Evolutionary conservation across 2,113 vertebrate species (phyloP).

Genomic region (Anseranas semipalmata): DNA sequence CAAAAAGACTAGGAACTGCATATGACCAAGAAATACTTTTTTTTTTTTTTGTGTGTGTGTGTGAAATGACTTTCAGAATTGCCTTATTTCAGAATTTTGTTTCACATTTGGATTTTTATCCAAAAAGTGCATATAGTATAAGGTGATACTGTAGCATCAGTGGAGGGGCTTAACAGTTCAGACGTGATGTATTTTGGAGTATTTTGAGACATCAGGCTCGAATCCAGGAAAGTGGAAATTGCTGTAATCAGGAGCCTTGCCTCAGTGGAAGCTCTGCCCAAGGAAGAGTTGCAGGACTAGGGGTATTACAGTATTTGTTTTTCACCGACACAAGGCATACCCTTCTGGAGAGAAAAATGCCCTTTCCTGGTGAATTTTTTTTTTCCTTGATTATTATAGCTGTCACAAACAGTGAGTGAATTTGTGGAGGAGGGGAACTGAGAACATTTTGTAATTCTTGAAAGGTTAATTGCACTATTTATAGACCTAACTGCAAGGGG

Average conservation of each 20-base stretch:
- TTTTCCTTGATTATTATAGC: conserved; percentile 43
- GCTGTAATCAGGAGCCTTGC: too few species aligned
- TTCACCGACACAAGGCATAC: background rate
- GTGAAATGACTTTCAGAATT: background rate
- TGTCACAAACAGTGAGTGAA: conserved; percentile 41
- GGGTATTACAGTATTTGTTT: background rate
- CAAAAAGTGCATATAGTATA: background rate
- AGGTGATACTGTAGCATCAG: conserved; percentile 16
- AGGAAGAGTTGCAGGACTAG: background rate
- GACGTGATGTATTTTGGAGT: background rate
- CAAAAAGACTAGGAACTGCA: background rate
- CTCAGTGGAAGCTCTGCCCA: background rate
- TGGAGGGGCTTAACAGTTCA: background rate
- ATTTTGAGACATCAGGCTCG: background rate
- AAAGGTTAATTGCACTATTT: conserved; percentile 86
- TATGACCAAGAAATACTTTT: background rate
- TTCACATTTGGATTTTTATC: conserved; percentile 15
- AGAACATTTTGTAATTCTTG: conserved; percentile 75
- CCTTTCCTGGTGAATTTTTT: background rate
- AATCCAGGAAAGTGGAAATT: background rate
- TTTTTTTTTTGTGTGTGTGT: background rate
- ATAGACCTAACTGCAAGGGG: conserved; percentile 75
- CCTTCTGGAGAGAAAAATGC: conserved; percentile 12
- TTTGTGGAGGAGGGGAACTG: conserved; percentile 48
- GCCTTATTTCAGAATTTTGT: conserved; percentile 13